phyloP scores from a whole-genome alignment of 2,797 vertebrate genomes.

The Tapera naevia region DNA sequence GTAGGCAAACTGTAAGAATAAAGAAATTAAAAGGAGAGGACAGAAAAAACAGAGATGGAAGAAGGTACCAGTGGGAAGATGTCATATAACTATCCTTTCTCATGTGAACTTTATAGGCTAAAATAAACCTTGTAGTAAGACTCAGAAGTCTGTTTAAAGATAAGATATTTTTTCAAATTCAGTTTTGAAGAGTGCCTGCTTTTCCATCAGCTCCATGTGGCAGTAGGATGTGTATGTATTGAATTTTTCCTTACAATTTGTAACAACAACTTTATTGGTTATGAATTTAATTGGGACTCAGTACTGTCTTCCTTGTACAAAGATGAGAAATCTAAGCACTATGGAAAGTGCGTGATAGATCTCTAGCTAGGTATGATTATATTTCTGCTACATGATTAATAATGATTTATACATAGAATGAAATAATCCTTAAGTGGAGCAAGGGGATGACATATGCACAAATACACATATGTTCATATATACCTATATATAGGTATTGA shows the following conservation, averaged over 20 bases:
- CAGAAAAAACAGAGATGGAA: not conserved
- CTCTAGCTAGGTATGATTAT: not conserved
- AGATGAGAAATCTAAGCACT: not conserved
- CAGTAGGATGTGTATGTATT: not conserved
- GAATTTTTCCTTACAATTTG: not conserved
- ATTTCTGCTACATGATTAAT: not conserved
- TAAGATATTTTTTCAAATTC: not conserved
- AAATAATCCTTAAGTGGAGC: not conserved
- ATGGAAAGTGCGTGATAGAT: not conserved
- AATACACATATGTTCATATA: too few species aligned
- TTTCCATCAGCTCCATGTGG: not conserved
- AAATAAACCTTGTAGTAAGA: not conserved
- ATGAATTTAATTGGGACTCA: not conserved
- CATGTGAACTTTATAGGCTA: not conserved
- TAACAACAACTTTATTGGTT: not conserved
- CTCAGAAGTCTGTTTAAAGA: not conserved
- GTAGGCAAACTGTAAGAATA: not conserved
- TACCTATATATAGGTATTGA: too few species aligned
- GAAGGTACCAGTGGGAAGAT: not conserved
- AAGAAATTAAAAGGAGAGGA: not conserved
- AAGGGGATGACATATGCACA: not conserved
- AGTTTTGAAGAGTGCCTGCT: not conserved
- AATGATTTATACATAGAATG: not conserved
- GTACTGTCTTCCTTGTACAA: not conserved
- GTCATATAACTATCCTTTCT: not conserved